Percentiles rank a stretch among this genome's conserved stretches.
Evolutionary conservation across 2,113 vertebrate species (phyloP).

Genomic region (Oplegnathus fasciatus): DNA sequence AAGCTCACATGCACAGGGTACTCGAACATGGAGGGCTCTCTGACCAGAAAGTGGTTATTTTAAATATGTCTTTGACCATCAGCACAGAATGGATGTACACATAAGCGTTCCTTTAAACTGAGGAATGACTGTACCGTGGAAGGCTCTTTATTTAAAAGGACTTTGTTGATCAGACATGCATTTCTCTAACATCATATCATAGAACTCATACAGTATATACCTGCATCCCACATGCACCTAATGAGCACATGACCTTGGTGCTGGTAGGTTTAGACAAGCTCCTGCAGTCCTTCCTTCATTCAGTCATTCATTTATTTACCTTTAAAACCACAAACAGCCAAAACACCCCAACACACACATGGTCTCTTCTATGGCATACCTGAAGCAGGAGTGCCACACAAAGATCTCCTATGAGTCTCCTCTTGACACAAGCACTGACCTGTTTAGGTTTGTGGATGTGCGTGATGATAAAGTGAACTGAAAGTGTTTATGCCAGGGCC

Average conservation of each 20-base stretch:
- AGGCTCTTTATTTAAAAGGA: neutral
- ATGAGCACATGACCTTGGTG: slow-evolving; percentile 5
- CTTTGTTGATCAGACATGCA: neutral
- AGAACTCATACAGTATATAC: neutral
- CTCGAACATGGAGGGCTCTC: neutral
- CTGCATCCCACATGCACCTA: neutral
- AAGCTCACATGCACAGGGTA: neutral
- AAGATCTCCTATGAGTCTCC: slow-evolving; percentile 61
- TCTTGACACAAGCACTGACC: slow-evolving; percentile 53
- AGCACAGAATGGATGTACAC: neutral
- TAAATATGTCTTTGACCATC: neutral
- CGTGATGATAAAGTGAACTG: slow-evolving; percentile 20
- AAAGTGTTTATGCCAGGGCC: slow-evolving; percentile 33
- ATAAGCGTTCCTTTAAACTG: neutral
- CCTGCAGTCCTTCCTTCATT: slow-evolving; percentile 21
- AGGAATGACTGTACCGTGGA: neutral
- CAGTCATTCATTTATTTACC: slow-evolving; percentile 27
- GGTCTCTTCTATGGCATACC: slow-evolving; percentile 38
- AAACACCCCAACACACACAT: slow-evolving; percentile 41
- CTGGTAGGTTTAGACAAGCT: slow-evolving; percentile 29
- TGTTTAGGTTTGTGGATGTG: slow-evolving; percentile 48
- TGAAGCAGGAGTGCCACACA: slow-evolving; percentile 49
- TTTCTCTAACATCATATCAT: neutral
- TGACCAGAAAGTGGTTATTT: neutral
- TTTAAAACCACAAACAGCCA: slow-evolving; percentile 61